A percentile compares a stretch with the other conserved stretches of the same genome.
Conservation (phyloP, 1,140 invertebrate genomes). For the Phymorhynchus buccinoides region DNA sequence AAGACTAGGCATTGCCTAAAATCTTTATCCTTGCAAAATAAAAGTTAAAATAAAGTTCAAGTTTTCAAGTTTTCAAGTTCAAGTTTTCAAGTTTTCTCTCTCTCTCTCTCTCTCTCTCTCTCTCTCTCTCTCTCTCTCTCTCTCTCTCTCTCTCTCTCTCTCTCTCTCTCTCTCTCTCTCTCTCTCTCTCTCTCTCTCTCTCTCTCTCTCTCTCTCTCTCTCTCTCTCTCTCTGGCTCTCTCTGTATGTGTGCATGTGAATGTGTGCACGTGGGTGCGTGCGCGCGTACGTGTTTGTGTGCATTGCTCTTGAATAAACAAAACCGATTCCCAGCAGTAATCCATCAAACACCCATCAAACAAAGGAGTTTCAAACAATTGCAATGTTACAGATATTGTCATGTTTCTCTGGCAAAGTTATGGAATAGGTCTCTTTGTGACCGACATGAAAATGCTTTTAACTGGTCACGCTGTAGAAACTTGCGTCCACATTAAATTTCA, state of each 20-base stretch:
- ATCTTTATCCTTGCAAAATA: not conserved
- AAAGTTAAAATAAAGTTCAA: not conserved
- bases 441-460: not conserved
- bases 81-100: not conserved
- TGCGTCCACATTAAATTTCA: not conserved
- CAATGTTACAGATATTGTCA: not conserved
- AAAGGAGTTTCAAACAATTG: not conserved
- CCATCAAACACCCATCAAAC: not conserved
- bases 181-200: not conserved
- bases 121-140: not conserved
- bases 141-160: not conserved
- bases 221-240: not conserved
- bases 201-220: too few species aligned
- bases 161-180: too few species aligned
- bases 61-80: not conserved
- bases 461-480: not conserved
- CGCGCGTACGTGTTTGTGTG: not conserved
- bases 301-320: not conserved
- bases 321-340: not conserved
- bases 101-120: too few species aligned
- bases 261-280: too few species aligned
- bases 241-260: not conserved
- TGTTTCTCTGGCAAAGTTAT: not conserved
- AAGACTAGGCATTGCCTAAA: too few species aligned
- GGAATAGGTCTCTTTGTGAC: not conserved